Percentiles rank a stretch among this genome's conserved stretches.
phyloP scores from a whole-genome alignment of 2,888 invertebrate species.

The Druceiella hillmani region DNA sequence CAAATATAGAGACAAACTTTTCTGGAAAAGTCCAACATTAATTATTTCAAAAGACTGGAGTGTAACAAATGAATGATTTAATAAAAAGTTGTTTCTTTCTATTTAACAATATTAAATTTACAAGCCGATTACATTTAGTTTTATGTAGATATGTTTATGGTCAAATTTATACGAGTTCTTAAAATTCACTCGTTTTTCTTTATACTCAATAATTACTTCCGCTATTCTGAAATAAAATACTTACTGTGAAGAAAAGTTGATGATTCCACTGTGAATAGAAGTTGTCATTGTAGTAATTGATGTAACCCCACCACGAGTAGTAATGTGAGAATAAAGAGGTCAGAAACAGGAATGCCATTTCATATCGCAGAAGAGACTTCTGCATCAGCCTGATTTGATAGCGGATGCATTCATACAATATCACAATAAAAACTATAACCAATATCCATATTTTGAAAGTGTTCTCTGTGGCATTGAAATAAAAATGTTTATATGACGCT shows the following conservation, averaged over 20 bases:
- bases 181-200: too few species aligned
- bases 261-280: constrained; percentile 66
- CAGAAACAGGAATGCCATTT: constrained; percentile 58
- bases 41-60: too few species aligned
- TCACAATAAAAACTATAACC: constrained; percentile 52
- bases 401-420: constrained; percentile 57
- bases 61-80: too few species aligned
- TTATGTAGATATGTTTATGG: too few species aligned
- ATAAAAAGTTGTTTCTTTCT: too few species aligned
- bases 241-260: constrained; percentile 57
- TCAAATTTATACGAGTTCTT: too few species aligned
- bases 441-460: constrained; percentile 61
- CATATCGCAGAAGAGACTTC: constrained; percentile 46
- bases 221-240: too few species aligned
- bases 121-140: too few species aligned
- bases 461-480: constrained; percentile 62
- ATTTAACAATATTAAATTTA: too few species aligned
- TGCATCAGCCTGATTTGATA: constrained; percentile 49
- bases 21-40: too few species aligned
- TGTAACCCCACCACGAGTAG: constrained; percentile 65
- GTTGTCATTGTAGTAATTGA: constrained; percentile 68
- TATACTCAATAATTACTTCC: too few species aligned
- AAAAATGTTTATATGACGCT: constrained; percentile 64
- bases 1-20: too few species aligned
- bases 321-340: constrained; percentile 62